phyloP scores from a whole-genome alignment of 2,888 invertebrate species.

The Adineta ricciae region DNA sequence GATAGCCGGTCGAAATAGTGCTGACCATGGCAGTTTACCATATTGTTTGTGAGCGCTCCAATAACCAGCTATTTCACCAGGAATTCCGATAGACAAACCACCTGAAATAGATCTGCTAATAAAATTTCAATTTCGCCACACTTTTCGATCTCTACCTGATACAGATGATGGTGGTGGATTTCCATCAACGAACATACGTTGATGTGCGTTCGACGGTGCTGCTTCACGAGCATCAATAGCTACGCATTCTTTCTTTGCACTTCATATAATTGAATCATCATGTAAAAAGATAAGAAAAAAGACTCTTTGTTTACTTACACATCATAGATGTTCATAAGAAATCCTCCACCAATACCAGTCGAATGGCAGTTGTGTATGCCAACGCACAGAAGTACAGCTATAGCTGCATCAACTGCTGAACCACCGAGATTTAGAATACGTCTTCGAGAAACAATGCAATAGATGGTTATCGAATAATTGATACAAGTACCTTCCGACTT shows the following conservation, averaged over 20 bases:
- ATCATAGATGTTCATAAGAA: constrained; percentile 30
- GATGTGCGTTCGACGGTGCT: constrained; percentile 61
- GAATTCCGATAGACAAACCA: constrained; percentile 22
- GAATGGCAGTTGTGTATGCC: constrained; percentile 31
- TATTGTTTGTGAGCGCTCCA: constrained; percentile 26
- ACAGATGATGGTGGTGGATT: neutral
- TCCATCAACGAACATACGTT: constrained; percentile 54
- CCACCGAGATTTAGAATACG: constrained; percentile 26
- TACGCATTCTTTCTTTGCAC: neutral
- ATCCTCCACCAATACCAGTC: constrained; percentile 30
- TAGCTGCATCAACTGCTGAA: constrained; percentile 32
- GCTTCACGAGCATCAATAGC: constrained; percentile 64
- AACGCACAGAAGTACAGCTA: constrained; percentile 30
- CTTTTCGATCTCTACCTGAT: neutral
- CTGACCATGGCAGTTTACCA: constrained; percentile 60
- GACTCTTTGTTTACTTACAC: neutral
- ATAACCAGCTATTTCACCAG: constrained; percentile 28
- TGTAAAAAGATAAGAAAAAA: neutral
- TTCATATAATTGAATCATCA: neutral
- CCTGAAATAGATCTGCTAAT: too few species aligned
- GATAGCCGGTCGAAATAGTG: constrained; percentile 67
- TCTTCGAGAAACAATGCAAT: neutral
- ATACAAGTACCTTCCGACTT: neutral
- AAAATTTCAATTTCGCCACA: too few species aligned
- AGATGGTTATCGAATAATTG: too few species aligned